Evolutionary conservation across 2,113 vertebrate species (phyloP).

Genomic region (Hypocryptadius cinnamomeus): DNA sequence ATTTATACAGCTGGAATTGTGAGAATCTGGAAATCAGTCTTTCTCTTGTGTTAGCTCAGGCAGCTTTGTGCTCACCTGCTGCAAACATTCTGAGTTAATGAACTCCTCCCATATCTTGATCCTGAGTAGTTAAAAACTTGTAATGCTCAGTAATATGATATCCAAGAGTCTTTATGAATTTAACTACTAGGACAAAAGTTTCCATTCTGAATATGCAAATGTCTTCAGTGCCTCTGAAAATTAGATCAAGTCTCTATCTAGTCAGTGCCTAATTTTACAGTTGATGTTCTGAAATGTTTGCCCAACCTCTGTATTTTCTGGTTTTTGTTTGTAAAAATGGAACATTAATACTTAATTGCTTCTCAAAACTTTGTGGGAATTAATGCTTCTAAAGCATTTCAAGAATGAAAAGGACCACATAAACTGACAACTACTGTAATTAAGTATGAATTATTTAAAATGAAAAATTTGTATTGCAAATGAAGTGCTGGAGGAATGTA

Average conservation of each 20-base stretch:
- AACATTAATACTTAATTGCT: slow-evolving; percentile 58
- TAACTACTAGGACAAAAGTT: slow-evolving; percentile 34
- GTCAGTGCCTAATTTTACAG: slow-evolving; percentile 58
- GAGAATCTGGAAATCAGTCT: slow-evolving; percentile 5
- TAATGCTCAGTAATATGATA: slow-evolving; percentile 4
- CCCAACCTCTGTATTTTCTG: slow-evolving; percentile 57
- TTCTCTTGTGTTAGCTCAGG: not conserved
- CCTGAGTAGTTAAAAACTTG: not conserved
- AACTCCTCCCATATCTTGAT: slow-evolving; percentile 18
- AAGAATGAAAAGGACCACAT: slow-evolving; percentile 61
- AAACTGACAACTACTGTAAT: slow-evolving; percentile 59
- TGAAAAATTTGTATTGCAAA: slow-evolving; percentile 60
- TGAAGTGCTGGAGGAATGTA: slow-evolving; percentile 45
- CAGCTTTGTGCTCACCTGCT: slow-evolving; percentile 16
- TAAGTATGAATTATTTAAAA: slow-evolving; percentile 60
- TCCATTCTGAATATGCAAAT: slow-evolving; percentile 53
- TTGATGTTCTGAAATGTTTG: slow-evolving; percentile 57
- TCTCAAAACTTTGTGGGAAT: slow-evolving; percentile 59
- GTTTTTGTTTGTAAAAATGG: slow-evolving; percentile 49
- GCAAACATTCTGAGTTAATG: slow-evolving; percentile 2
- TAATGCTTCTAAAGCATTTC: slow-evolving; percentile 59
- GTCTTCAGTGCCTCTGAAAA: slow-evolving; percentile 49
- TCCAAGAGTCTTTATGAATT: slow-evolving; percentile 35
- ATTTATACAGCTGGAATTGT: slow-evolving; percentile 28
- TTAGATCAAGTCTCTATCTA: slow-evolving; percentile 41